phyloP scores from a whole-genome alignment of 1,140 invertebrate species.

The Reticulitermes speratus region DNA sequence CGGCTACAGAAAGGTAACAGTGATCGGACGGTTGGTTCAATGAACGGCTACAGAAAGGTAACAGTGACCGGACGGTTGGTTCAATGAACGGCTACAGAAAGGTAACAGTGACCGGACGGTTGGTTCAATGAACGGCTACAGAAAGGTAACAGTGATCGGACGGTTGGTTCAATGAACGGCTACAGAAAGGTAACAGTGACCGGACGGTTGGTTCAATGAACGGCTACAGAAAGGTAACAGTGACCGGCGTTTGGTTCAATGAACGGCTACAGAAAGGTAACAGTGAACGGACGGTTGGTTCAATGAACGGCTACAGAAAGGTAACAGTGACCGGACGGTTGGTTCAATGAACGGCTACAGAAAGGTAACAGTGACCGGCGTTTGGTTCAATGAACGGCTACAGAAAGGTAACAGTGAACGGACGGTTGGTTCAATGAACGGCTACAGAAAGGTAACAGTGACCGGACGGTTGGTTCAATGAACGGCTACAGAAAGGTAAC shows the following conservation, averaged over 20 bases:
- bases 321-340: slow-evolving; percentile 34
- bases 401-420: slow-evolving; percentile 37
- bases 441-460: slow-evolving; percentile 38
- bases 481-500: slow-evolving; percentile 40
- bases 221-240: slow-evolving; percentile 39
- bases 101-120: slow-evolving; percentile 35
- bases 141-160: slow-evolving; percentile 37
- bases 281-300: too few species aligned
- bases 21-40: too few species aligned
- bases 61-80: too few species aligned
- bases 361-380: slow-evolving; percentile 37
- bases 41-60: slow-evolving; percentile 40
- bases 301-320: slow-evolving; percentile 39
- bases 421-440: too few species aligned
- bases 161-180: too few species aligned
- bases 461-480: too few species aligned
- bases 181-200: slow-evolving; percentile 38
- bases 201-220: too few species aligned
- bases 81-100: slow-evolving; percentile 39
- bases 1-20: slow-evolving; percentile 39
- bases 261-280: slow-evolving; percentile 40
- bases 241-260: too few species aligned
- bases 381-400: too few species aligned
- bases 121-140: slow-evolving; percentile 38
- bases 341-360: slow-evolving; percentile 38